Conservation (phyloP, 2,113 vertebrate species). For the Gadus macrocephalus region DNA sequence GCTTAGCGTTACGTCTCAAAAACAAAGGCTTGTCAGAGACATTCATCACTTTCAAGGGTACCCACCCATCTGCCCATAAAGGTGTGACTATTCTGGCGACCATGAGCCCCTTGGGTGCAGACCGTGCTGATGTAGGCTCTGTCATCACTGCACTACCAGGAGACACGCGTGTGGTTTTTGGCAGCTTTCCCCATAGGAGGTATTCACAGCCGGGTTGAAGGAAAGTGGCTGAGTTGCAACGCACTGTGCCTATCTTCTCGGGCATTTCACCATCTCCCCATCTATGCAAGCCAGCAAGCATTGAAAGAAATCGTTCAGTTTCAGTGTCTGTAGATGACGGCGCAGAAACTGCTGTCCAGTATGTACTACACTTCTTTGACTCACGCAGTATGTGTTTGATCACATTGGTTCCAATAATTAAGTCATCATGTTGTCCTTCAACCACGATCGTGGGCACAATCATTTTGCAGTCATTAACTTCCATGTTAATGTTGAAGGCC, state of each 20-base stretch:
- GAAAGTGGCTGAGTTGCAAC: background rate
- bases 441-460: constrained; percentile 11
- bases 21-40: no score
- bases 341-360: background rate
- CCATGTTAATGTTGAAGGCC: background rate
- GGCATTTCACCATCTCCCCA: constrained; percentile 5
- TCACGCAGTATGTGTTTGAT: constrained; percentile 14
- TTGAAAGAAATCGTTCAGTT: background rate
- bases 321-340: background rate
- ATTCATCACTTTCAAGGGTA: background rate
- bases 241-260: constrained; percentile 9
- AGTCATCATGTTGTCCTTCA: constrained; percentile 7
- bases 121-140: constrained; percentile 18
- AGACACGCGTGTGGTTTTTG: background rate
- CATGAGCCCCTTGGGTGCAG: background rate
- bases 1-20: no score
- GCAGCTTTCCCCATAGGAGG: constrained; percentile 23
- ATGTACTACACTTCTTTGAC: background rate
- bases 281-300: constrained; percentile 4
- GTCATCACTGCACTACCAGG: constrained; percentile 24
- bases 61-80: constrained; percentile 28
- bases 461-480: constrained; percentile 10
- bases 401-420: constrained; percentile 21
- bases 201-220: constrained; percentile 23
- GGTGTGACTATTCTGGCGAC: constrained; percentile 4